Evolutionary conservation across 2,797 vertebrate genomes (phyloP).

Genomic region (Myotis pilosus): DNA sequence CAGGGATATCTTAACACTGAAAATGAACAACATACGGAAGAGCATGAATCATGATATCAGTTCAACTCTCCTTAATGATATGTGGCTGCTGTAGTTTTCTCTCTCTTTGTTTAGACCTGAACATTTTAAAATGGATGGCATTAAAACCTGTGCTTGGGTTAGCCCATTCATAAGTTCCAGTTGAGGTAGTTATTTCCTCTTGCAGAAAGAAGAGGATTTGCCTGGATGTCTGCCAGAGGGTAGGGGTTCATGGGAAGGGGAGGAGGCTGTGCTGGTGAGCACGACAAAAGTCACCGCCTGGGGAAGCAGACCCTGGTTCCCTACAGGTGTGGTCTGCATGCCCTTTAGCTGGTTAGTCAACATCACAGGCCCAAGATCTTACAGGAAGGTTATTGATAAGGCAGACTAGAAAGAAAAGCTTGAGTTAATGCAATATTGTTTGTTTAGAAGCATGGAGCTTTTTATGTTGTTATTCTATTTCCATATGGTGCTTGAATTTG

Average conservation of each 20-base stretch:
- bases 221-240: not conserved
- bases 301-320: not conserved
- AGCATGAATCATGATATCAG: rapidly evolving
- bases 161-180: not conserved
- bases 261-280: not conserved
- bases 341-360: not conserved
- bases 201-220: not conserved
- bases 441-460: not conserved
- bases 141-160: not conserved
- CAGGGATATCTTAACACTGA: too few species aligned
- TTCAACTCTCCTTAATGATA: not conserved
- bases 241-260: not conserved
- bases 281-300: not conserved
- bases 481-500: not conserved
- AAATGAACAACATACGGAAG: not conserved
- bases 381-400: not conserved
- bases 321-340: rapidly evolving
- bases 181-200: not conserved
- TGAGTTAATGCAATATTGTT: not conserved
- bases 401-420: not conserved
- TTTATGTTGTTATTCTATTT: conserved; percentile 28
- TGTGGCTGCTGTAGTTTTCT: not conserved
- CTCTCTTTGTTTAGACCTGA: not conserved
- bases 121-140: conserved; percentile 1
- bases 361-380: not conserved